Conservation (phyloP, 2,888 invertebrate genomes). For the Dryobota labecula region DNA sequence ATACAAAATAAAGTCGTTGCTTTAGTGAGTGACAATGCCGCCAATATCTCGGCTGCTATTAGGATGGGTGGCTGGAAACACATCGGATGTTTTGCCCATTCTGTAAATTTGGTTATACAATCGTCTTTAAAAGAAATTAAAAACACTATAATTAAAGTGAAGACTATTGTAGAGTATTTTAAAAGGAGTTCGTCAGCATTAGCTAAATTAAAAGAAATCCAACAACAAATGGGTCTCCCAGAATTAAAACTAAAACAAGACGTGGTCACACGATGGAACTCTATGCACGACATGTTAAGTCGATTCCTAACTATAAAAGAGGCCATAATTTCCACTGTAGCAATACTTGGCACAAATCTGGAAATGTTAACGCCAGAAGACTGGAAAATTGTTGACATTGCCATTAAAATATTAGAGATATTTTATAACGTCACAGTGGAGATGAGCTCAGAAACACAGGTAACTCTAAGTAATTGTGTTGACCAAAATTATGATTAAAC, state of each 20-base stretch:
- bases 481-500: constrained; percentile 1
- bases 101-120: neutral
- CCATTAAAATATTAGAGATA: neutral
- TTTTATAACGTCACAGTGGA: neutral
- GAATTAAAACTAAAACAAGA: neutral
- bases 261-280: too few species aligned
- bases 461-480: constrained; percentile 1
- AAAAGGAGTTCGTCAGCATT: neutral
- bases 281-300: neutral
- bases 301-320: neutral
- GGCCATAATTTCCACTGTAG: neutral
- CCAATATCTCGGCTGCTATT: constrained; percentile 1
- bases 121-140: neutral
- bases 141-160: neutral
- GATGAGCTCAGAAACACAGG: neutral
- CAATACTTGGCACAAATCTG: neutral
- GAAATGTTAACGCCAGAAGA: neutral
- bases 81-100: neutral
- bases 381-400: neutral
- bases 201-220: neutral
- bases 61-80: neutral
- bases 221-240: neutral
- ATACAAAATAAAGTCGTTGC: neutral
- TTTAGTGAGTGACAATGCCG: neutral
- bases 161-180: neutral